Conservation (phyloP, 2,888 invertebrate species). For the Lithosia quadra region DNA sequence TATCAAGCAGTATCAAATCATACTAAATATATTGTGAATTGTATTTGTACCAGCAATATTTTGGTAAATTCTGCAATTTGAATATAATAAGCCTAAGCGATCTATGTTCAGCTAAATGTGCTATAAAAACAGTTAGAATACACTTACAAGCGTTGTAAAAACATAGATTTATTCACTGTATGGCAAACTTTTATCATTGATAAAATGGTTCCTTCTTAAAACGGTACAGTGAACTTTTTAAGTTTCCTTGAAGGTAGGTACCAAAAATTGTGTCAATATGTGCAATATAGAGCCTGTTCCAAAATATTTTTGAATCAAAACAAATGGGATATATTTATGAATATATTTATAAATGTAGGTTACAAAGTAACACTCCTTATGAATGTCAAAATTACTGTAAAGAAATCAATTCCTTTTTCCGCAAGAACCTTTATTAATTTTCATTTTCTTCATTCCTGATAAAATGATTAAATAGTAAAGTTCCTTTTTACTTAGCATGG, state of each 20-base stretch:
- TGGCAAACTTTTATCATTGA: too few species aligned
- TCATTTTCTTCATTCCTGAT: too few species aligned
- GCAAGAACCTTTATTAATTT: too few species aligned
- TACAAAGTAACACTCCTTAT: background rate
- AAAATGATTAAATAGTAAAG: background rate
- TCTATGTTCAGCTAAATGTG: conserved; percentile 4
- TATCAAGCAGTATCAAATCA: background rate
- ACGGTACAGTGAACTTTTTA: background rate
- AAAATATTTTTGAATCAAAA: background rate
- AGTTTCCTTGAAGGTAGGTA: background rate
- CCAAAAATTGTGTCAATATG: background rate
- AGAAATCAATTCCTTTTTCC: too few species aligned
- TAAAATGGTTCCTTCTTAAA: background rate
- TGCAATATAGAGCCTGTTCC: background rate
- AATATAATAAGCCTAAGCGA: background rate
- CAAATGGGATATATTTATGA: background rate
- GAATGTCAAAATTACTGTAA: background rate
- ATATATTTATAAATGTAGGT: background rate
- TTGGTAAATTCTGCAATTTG: background rate
- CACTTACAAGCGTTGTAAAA: background rate
- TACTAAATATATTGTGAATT: background rate
- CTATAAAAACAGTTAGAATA: background rate
- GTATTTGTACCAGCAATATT: background rate
- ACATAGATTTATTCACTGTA: background rate
- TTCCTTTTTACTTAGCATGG: background rate